Conservation (phyloP, 2,888 invertebrate genomes). For the Hemistola chrysoprasaria region DNA sequence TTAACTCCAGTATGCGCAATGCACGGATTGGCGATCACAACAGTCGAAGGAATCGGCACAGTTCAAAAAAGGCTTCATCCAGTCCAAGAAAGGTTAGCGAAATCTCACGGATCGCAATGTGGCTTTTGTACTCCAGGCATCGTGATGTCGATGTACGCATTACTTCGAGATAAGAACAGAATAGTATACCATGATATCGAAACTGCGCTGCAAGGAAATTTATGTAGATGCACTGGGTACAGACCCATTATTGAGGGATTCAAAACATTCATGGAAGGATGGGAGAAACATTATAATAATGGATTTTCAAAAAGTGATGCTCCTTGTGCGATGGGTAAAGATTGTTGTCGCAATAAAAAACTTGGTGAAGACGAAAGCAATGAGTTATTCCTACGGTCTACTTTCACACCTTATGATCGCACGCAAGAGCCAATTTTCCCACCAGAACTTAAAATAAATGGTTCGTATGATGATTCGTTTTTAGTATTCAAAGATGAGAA, state of each 20-base stretch:
- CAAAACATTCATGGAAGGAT: conserved; percentile 88
- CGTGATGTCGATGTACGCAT: conserved; percentile 95
- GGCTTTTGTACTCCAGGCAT: conserved; percentile 95
- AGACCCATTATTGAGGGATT: conserved; percentile 93
- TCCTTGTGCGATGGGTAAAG: conserved; percentile 84
- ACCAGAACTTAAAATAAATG: conserved; percentile 86
- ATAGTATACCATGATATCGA: conserved; percentile 85
- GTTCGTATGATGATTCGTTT: conserved; percentile 81
- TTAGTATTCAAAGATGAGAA: conserved; percentile 74
- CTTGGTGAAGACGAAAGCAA: conserved; percentile 58
- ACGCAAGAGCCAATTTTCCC: conserved; percentile 93
- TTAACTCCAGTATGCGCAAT: conserved; percentile 90
- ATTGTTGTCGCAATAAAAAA: conserved; percentile 84
- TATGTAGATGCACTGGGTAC: conserved; percentile 94
- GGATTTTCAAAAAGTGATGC: conserved; percentile 39
- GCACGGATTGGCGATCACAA: conserved; percentile 92
- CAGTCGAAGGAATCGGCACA: conserved; percentile 93
- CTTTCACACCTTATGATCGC: conserved; percentile 86
- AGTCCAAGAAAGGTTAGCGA: conserved; percentile 91
- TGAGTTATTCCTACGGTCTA: conserved; percentile 82
- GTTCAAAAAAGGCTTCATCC: conserved; percentile 88
- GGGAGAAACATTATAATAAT: conserved; percentile 71
- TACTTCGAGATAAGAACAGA: conserved; percentile 82
- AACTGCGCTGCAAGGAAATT: conserved; percentile 87
- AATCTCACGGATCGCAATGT: conserved; percentile 93